These are phyloP conservation scores for Penelope pileata DNA, from an alignment of 2,113 vertebrate species.

Conservation along the genomic window DNA sequence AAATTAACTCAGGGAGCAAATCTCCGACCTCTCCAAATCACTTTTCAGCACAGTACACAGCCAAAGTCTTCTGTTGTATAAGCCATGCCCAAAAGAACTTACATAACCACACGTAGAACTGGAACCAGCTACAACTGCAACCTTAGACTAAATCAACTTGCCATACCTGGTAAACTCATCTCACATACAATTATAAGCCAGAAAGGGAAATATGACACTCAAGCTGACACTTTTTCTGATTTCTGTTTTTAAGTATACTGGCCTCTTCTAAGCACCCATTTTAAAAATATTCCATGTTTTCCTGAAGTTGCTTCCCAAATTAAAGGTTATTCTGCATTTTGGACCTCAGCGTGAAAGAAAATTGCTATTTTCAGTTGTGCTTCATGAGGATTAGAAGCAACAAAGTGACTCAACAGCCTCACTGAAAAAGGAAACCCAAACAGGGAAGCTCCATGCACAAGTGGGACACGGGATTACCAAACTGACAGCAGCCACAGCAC, in stretches of 20 bases:
- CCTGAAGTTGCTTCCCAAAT: neutral
- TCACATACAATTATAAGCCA: neutral
- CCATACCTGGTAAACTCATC: neutral
- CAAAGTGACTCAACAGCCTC: neutral
- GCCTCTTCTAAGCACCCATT: conserved; percentile 12
- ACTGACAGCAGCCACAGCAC: neutral
- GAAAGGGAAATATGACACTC: neutral
- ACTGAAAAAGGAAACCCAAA: neutral
- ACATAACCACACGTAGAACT: conserved; percentile 12
- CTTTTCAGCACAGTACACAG: neutral
- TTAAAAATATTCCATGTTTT: neutral
- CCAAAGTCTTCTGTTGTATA: neutral
- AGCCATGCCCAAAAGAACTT: neutral
- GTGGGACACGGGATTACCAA: neutral
- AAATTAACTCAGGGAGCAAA: neutral
- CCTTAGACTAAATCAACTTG: neutral
- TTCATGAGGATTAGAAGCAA: neutral
- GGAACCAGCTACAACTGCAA: neutral
- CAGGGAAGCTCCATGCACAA: neutral
- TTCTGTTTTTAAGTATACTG: conserved; percentile 28
- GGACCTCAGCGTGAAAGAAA: conserved; percentile 7
- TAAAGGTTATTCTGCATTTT: neutral
- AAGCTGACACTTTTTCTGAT: neutral
- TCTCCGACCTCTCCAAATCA: neutral
- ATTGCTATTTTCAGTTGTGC: neutral